phyloP scores from a whole-genome alignment of 2,113 vertebrate genomes.

The Hylia prasina region DNA sequence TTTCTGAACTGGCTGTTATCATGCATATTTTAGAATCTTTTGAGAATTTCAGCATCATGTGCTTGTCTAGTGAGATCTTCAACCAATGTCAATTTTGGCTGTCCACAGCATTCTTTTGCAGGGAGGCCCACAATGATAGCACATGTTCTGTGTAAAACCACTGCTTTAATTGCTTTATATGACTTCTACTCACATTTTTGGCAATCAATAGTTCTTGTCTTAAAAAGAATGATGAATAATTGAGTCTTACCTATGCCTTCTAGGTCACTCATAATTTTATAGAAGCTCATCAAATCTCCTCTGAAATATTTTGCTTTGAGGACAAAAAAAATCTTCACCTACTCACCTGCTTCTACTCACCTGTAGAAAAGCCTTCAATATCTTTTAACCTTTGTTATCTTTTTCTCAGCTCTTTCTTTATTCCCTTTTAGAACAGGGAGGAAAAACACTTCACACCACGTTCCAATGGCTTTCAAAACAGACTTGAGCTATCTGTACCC shows the following conservation, averaged over 20 bases:
- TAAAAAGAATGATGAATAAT: neutral
- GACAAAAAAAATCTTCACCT: neutral
- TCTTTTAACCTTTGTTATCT: neutral
- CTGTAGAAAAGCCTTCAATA: neutral
- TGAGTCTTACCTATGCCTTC: neutral
- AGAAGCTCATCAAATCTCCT: neutral
- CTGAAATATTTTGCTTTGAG: neutral
- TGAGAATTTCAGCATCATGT: neutral
- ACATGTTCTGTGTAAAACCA: neutral
- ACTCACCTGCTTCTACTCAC: neutral
- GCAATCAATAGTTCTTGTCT: neutral
- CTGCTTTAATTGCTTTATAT: neutral
- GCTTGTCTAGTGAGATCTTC: neutral
- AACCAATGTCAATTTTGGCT: neutral
- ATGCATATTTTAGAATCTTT: neutral
- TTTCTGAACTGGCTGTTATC: neutral
- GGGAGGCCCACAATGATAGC: neutral
- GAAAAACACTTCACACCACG: neutral
- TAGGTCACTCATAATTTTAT: neutral
- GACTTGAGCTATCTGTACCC: neutral
- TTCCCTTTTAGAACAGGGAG: neutral
- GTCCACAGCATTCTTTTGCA: neutral
- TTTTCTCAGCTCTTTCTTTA: neutral
- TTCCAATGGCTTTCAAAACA: neutral
- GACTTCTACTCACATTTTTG: neutral